Conservation (phyloP, 2,888 invertebrate genomes). For the Troides oblongomaculatus region DNA sequence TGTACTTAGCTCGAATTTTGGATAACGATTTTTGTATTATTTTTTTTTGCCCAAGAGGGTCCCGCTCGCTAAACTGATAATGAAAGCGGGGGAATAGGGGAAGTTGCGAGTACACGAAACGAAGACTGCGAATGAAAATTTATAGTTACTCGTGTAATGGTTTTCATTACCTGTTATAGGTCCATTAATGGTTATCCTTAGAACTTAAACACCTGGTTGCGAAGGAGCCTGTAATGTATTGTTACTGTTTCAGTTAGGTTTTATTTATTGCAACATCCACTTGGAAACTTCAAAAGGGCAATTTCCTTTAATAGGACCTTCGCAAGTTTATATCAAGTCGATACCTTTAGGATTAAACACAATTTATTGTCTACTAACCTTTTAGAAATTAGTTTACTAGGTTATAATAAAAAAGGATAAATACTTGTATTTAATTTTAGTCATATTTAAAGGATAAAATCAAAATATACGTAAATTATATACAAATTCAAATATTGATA, state of each 20-base stretch:
- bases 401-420: not conserved
- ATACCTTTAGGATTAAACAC: not conserved
- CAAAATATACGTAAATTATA: too few relatives aligned
- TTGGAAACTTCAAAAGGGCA: constrained; percentile 19
- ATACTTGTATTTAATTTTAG: too few relatives aligned
- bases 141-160: constrained; percentile 67
- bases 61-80: constrained; percentile 76
- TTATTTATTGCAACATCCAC: constrained; percentile 36
- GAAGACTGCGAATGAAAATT: constrained; percentile 66
- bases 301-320: constrained; percentile 24
- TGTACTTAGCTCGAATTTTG: constrained; percentile 63
- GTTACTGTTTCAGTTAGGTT: constrained; percentile 37
- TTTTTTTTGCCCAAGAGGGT: constrained; percentile 59
- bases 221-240: constrained; percentile 34
- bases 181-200: constrained; percentile 61
- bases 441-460: too few relatives aligned
- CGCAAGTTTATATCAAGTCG: constrained; percentile 8
- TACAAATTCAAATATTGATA: too few relatives aligned
- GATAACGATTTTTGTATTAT: constrained; percentile 69
- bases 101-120: constrained; percentile 48
- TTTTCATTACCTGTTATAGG: constrained; percentile 63
- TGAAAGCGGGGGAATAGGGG: constrained; percentile 55
- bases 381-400: not conserved
- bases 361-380: not conserved
- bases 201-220: constrained; percentile 61